Evolutionary conservation across 2,113 vertebrate genomes (phyloP).

Genomic region (Oncorhynchus kisutch): DNA sequence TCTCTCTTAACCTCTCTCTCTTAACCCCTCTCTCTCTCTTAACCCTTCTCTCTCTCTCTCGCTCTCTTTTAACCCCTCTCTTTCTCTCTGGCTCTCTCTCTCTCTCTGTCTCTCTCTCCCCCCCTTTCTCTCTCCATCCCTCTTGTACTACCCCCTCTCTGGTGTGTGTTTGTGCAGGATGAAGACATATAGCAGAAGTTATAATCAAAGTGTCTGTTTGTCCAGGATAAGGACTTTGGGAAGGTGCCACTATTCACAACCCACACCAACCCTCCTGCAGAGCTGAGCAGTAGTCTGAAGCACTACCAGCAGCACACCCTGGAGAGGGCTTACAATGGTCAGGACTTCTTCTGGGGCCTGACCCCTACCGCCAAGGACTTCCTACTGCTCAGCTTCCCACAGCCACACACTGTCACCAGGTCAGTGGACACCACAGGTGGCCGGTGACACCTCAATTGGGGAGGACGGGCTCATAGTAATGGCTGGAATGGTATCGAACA

Average conservation of each 20-base stretch:
- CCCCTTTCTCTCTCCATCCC: too few species aligned
- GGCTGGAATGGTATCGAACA: too few species aligned
- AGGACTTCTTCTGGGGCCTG: slow-evolving; percentile 92
- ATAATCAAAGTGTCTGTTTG: background rate
- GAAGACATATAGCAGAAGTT: too few species aligned
- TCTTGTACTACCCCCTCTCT: background rate
- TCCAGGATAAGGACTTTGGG: slow-evolving; percentile 89
- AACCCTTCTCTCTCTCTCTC: too few species aligned
- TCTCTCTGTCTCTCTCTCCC: too few species aligned
- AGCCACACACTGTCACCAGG: slow-evolving; percentile 34
- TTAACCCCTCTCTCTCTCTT: too few species aligned
- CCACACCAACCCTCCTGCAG: slow-evolving; percentile 83
- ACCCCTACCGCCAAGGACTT: slow-evolving; percentile 81
- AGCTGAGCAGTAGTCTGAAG: slow-evolving; percentile 85
- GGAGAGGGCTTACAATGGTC: slow-evolving; percentile 82
- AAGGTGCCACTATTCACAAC: slow-evolving; percentile 80
- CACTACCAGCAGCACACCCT: slow-evolving; percentile 89
- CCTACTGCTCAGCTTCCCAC: slow-evolving; percentile 66
- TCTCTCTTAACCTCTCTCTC: too few species aligned
- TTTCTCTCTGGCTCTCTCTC: too few species aligned
- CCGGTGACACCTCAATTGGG: too few species aligned
- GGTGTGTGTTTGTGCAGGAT: background rate
- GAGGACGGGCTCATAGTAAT: too few species aligned
- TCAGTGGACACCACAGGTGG: slow-evolving; percentile 14
- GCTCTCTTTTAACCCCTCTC: too few species aligned